A percentile compares a stretch with the other conserved stretches of the same genome.
Conservation (phyloP, 2,113 vertebrate species). For the Dicrurus megarhynchus region DNA sequence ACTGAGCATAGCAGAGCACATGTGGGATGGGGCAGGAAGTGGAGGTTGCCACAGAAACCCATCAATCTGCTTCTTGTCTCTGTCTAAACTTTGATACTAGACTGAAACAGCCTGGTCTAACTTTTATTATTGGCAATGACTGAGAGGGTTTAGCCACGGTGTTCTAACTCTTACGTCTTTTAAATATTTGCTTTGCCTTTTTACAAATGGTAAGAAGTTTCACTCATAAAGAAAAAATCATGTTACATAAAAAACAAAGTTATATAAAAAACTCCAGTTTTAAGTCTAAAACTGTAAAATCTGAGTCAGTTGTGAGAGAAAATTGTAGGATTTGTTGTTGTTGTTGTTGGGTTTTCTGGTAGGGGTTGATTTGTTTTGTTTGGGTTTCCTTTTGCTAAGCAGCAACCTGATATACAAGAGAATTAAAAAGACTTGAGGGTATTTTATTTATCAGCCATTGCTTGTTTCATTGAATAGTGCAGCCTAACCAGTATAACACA, state of each 20-base stretch:
- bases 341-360: not conserved
- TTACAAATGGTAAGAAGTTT: not conserved
- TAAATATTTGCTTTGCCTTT: not conserved
- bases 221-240: not conserved
- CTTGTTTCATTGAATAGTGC: not conserved
- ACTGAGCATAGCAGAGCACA: not conserved
- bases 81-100: not conserved
- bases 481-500: not conserved
- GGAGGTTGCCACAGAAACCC: not conserved
- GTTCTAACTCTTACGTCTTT: not conserved
- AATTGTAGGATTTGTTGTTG: not conserved
- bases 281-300: not conserved
- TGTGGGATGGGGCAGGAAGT: not conserved
- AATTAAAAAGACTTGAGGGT: not conserved
- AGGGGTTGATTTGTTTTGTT: not conserved
- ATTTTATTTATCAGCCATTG: not conserved
- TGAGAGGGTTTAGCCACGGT: accelerated
- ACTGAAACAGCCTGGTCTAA: not conserved
- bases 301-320: not conserved
- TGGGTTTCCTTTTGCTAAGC: not conserved
- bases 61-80: not conserved
- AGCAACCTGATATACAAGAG: not conserved
- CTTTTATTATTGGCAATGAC: not conserved
- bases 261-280: not conserved
- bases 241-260: not conserved